Evolutionary conservation across 2,888 invertebrate species (phyloP), one percentile per base, ranked within the genome.

Genomic region (Aromia moschata): DNA sequence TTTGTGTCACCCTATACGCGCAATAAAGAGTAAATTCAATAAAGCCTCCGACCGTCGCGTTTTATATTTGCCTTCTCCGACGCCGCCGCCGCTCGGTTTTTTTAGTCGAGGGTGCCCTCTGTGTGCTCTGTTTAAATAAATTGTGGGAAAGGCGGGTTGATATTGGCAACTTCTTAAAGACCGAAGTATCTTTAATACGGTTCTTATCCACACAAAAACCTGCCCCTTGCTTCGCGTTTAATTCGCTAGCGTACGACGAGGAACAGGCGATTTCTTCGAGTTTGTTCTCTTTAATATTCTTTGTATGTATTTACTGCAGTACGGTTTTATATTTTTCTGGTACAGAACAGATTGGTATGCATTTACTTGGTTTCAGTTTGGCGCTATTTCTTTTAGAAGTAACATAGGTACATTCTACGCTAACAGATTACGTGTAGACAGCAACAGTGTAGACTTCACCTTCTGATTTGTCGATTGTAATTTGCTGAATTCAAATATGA

Each of bases 101-200:
- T 49, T 37, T 38, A 40, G 20, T 49, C 14, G 25, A 38, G 25
- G 36, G 38, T n/a, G 37, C 30, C 37, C 30, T 44, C 37, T 49
- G 49, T 25, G 49, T 25, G 49, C 15, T 33, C 38, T 49, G 15
- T 49, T 49, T 49, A 49, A 49, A 49, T 38, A 49, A 37, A 40
- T 49, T 38, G 38, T 15, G 38, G 49, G 17, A 9, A 9, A 49
- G 25, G 49, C n/a, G 25, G 15, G 14, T 38, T 38, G 20, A 43
- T 49, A 49, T 49, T 49, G 38, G 18, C 38, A 40, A 25, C 16
- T 17, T 38, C 38, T 49, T 20, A 49, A 12, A 12, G 16, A 14
- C 38, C 44, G 30, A 43, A 25, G 30, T 30, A n/a, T n/a, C 14
- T 20, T 25, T 25, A 20, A 43, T 20, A 20, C 11, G n/a, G 11